These are phyloP conservation scores for Phaenicophaeus curvirostris DNA, from an alignment of 2,797 vertebrate species.

Conservation along the genomic window DNA sequence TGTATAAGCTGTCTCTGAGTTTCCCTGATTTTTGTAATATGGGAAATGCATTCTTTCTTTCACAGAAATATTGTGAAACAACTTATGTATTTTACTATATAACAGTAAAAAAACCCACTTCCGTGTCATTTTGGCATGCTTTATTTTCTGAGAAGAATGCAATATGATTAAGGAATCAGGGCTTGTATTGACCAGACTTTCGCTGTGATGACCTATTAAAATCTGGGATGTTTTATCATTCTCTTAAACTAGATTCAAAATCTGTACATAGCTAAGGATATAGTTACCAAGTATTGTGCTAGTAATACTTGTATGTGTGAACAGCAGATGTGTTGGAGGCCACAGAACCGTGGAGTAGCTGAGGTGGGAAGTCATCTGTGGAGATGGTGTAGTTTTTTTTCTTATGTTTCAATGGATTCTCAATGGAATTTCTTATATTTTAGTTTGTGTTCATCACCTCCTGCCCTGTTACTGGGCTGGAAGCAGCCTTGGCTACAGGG, in stretches of 20 bases:
- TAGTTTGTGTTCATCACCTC: background rate
- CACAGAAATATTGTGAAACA: background rate
- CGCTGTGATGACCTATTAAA: background rate
- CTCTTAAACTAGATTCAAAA: slow-evolving; percentile 22
- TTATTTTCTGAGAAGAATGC: background rate
- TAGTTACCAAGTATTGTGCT: background rate
- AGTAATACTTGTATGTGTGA: background rate
- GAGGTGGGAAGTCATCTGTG: background rate
- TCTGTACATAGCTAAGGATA: background rate
- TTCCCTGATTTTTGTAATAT: background rate
- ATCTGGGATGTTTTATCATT: slow-evolving; percentile 2
- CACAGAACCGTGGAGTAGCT: background rate
- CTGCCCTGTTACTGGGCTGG: background rate
- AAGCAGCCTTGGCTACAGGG: accelerated
- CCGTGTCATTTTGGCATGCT: background rate
- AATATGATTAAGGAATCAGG: background rate
- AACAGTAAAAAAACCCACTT: background rate
- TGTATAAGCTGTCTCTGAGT: background rate
- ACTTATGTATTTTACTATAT: background rate
- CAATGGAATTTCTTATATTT: background rate
- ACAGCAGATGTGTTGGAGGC: background rate
- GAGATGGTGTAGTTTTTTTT: accelerated
- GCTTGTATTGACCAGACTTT: slow-evolving; percentile 10
- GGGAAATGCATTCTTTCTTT: background rate
- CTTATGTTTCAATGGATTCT: background rate